Conservation (phyloP, 2,888 invertebrate genomes). For the Lasioglossum vierecki region DNA sequence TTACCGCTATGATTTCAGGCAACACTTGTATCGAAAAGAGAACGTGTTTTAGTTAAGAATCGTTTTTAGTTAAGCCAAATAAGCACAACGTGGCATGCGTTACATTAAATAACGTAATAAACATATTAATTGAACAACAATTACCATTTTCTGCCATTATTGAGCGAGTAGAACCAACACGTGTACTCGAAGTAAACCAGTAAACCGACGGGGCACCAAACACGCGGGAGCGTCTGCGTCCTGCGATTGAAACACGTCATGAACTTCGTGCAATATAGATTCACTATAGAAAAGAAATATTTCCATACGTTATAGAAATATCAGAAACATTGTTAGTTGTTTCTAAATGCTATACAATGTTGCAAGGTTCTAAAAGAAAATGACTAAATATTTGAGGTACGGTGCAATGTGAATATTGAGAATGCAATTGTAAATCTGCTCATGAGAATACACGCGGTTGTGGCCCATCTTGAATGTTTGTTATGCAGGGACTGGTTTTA, state of each 20-base stretch:
- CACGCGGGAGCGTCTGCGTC: constrained; percentile 30
- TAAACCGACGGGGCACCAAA: constrained; percentile 38
- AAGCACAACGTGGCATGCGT: not conserved
- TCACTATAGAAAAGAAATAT: not conserved
- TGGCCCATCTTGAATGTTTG: constrained; percentile 3
- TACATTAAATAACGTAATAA: constrained; percentile 4
- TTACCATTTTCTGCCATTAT: constrained; percentile 79
- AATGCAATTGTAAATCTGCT: not conserved
- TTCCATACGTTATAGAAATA: not conserved
- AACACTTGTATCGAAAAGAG: constrained; percentile 58
- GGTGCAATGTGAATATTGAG: not conserved
- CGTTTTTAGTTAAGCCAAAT: not conserved
- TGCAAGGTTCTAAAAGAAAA: not conserved
- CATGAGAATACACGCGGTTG: not conserved
- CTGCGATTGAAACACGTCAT: not conserved
- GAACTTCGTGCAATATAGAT: constrained; percentile 19
- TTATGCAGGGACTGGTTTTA: not conserved
- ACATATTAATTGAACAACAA: constrained; percentile 44
- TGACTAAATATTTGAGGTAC: not conserved
- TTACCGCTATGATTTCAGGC: constrained; percentile 56
- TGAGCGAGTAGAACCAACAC: constrained; percentile 60
- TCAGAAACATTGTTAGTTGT: not conserved
- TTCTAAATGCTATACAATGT: too few species aligned
- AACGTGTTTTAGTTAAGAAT: not conserved
- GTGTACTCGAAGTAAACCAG: constrained; percentile 49